phyloP scores from a whole-genome alignment of 2,888 invertebrate species.

The Aphrophora alni region DNA sequence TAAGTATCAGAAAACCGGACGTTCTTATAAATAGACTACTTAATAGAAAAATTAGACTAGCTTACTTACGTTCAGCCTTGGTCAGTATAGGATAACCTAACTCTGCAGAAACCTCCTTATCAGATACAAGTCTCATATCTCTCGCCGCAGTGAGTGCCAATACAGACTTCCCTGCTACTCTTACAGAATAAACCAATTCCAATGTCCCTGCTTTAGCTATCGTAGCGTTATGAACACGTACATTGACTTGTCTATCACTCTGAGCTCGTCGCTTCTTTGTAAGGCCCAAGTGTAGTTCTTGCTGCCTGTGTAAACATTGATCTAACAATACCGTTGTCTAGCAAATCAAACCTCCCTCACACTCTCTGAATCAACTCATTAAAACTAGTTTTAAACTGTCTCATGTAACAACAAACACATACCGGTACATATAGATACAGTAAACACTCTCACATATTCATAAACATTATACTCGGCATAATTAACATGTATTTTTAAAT shows the following conservation, averaged over 20 bases:
- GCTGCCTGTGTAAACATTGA: conserved; percentile 66
- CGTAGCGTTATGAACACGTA: conserved; percentile 26
- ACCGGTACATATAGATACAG: not conserved
- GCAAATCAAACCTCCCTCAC: not conserved
- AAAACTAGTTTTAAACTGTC: not conserved
- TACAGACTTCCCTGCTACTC: conserved; percentile 80
- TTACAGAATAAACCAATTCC: conserved; percentile 76
- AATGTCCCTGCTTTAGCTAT: conserved; percentile 17
- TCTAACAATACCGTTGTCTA: not conserved
- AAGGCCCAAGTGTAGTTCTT: conserved; percentile 78
- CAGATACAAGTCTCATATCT: conserved; percentile 81
- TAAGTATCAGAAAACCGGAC: too few relatives aligned
- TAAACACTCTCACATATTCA: too few relatives aligned
- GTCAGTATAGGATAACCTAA: conserved; percentile 78
- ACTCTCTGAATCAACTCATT: too few relatives aligned
- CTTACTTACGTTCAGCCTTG: conserved; percentile 83
- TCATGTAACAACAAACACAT: not conserved
- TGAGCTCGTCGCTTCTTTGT: conserved; percentile 55
- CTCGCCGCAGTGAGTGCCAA: conserved; percentile 80
- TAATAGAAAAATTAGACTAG: too few relatives aligned
- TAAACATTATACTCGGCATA: too few relatives aligned
- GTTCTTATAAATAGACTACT: too few relatives aligned
- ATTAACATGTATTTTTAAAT: too few relatives aligned
- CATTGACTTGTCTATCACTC: conserved; percentile 56
- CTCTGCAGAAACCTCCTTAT: conserved; percentile 75